Conservation (phyloP, 1,140 invertebrate species). For the Macrotrachela quadricornifera region DNA sequence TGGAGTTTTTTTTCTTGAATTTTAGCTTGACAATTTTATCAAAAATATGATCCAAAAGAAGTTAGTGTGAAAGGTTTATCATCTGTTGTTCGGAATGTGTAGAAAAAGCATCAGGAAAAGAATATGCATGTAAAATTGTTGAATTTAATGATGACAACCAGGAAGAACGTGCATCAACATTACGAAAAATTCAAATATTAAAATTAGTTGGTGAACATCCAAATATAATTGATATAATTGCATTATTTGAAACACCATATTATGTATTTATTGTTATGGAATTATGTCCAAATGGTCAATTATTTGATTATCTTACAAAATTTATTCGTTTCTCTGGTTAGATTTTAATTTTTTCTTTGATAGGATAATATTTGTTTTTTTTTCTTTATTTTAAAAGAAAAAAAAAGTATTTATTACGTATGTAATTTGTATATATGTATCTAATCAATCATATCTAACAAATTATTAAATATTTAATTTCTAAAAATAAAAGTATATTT, state of each 20-base stretch:
- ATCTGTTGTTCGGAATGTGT: conserved; percentile 84
- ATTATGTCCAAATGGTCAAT: conserved; percentile 75
- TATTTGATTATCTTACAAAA: conserved; percentile 92
- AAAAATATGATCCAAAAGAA: conserved; percentile 92
- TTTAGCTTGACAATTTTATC: conserved; percentile 60
- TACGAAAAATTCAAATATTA: conserved; percentile 76
- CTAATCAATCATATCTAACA: no score
- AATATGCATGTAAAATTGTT: conserved; percentile 96
- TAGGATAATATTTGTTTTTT: no score
- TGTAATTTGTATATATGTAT: no score
- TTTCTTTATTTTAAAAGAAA: no score
- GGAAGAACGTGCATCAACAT: conserved; percentile 49
- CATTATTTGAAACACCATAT: neutral
- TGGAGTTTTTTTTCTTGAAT: no score
- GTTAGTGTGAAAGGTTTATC: conserved; percentile 86
- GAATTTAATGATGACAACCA: conserved; percentile 72
- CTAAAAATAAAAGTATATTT: no score
- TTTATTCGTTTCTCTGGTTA: conserved; percentile 90
- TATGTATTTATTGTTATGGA: conserved; percentile 9
- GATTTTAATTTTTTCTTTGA: no score
- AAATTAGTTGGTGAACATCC: conserved; percentile 74
- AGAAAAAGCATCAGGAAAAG: conserved; percentile 79
- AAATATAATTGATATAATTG: conserved; percentile 46
- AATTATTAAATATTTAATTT: no score
- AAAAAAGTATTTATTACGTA: no score